Percentiles rank a stretch among this genome's conserved stretches.
phyloP scores from a whole-genome alignment of 1,140 invertebrate genomes.

The Drosophila parvula region DNA sequence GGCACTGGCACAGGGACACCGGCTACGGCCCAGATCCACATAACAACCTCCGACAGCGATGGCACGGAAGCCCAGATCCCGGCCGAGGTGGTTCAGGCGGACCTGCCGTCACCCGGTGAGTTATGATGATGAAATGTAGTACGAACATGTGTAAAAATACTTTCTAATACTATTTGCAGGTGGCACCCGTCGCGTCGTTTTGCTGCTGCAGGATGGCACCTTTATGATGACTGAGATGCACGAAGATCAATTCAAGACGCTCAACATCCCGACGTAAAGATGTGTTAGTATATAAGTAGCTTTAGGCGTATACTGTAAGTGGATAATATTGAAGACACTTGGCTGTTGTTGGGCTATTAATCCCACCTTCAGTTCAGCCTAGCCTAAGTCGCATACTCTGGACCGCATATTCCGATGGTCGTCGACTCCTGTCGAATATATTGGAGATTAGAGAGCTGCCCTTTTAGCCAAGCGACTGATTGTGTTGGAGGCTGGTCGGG shows the following conservation, averaged over 20 bases:
- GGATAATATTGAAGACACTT: slow-evolving; percentile 23
- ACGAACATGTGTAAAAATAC: neutral
- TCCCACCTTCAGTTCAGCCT: slow-evolving; percentile 12
- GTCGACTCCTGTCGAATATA: neutral
- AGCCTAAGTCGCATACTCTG: slow-evolving; percentile 5
- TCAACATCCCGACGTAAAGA: slow-evolving; percentile 85
- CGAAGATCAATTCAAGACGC: slow-evolving; percentile 91
- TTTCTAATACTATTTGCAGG: slow-evolving; percentile 84
- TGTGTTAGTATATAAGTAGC: slow-evolving; percentile 16
- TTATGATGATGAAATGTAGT: neutral
- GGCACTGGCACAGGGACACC: slow-evolving; percentile 53
- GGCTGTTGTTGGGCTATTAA: neutral
- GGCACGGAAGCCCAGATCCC: slow-evolving; percentile 88
- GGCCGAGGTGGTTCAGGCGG: slow-evolving; percentile 92
- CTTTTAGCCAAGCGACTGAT: neutral
- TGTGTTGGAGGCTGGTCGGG: neutral
- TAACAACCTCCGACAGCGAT: slow-evolving; percentile 85
- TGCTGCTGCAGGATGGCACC: slow-evolving; percentile 91
- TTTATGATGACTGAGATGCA: slow-evolving; percentile 93
- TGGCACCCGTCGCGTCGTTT: slow-evolving; percentile 91
- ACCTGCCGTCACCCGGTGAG: slow-evolving; percentile 91
- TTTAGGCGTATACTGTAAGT: slow-evolving; percentile 23
- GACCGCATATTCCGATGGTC: neutral
- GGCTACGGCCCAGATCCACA: slow-evolving; percentile 70
- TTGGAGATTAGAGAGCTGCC: neutral